Evolutionary conservation across 1,140 invertebrate genomes (phyloP), one percentile per base, ranked within the genome.

Genomic region (Drosophila eugracilis): DNA sequence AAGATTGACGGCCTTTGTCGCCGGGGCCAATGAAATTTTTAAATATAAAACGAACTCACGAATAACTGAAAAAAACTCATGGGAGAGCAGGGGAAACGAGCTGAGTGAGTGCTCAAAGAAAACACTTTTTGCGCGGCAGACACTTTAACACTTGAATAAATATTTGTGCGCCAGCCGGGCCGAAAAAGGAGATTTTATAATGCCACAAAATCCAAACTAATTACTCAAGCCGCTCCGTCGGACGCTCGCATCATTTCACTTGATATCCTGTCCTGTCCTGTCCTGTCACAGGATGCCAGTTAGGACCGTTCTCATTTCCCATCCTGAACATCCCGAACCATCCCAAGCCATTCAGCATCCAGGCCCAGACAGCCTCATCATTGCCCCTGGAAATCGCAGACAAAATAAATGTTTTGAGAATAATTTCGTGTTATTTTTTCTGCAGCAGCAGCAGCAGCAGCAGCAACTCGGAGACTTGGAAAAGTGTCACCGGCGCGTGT

Each of bases 61-160:
- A 65, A 47, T 60, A 75, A 36, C 3, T 32, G 44, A 70, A 47
- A 39, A 54, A 19, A 6, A 34, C n/a, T 5, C n/a, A 36, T 5
- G 1, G 5, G 5, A 60, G 44, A 45, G 71, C 60, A 76, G 4
- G 42, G 42, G 42, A 74, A 53, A 9, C 39, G 41, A 42, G 54
- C 34, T 10, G 19, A 45, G 36, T 57, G 52, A 74, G 34, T 59
- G 60, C 44, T 59, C 55, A 71, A 76, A 78, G 72, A 55, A 81
- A 84, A 89, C 54, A 69, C 66, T 86, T 76, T 80, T 80, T 78
- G 76, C 70, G 77, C 60, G 66, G 79, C 74, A 78, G 84, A 79
- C 84, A 89, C 84, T 90, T 90, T 79, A 90, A 90, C 89, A 90
- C 89, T 90, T 90, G 89, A 90, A 89, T 86, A 90, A 90, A 89